These are phyloP conservation scores for Taurulus bubalis DNA, from an alignment of 2,113 vertebrate species.

Conservation along the genomic window DNA sequence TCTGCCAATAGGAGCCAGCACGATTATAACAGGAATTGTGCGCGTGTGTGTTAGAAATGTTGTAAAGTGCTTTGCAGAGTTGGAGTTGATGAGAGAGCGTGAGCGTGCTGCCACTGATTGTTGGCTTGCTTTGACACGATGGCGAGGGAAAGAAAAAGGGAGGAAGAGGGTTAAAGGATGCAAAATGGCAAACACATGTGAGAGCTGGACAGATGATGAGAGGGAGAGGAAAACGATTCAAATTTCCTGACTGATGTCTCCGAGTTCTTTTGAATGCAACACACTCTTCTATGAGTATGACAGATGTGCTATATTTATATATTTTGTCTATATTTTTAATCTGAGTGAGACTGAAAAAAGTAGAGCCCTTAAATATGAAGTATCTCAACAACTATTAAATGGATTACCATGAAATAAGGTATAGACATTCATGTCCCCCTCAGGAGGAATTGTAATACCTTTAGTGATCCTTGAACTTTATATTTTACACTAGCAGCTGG, in stretches of 20 bases:
- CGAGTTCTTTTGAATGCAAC: not conserved
- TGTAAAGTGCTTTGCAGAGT: conserved; percentile 31
- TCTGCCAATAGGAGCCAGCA: conserved; percentile 57
- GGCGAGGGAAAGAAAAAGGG: not conserved
- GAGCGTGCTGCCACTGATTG: conserved; percentile 2
- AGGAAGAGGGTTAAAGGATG: not conserved
- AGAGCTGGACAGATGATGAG: too few species aligned
- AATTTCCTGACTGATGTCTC: not conserved
- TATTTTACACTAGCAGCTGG: too few species aligned
- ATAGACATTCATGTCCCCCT: not conserved
- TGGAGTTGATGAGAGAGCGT: conserved; percentile 29
- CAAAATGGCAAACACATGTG: not conserved
- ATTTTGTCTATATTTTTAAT: not conserved
- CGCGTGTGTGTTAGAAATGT: conserved; percentile 14
- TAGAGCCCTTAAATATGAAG: too few species aligned
- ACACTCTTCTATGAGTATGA: not conserved
- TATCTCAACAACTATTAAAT: too few species aligned
- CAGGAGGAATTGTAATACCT: not conserved
- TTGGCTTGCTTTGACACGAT: conserved; percentile 19
- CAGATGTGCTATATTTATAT: not conserved
- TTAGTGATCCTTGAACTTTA: too few species aligned
- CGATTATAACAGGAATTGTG: conserved; percentile 7
- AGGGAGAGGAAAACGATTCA: not conserved
- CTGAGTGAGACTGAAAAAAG: too few species aligned
- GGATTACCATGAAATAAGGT: too few species aligned